Evolutionary conservation across 2,888 invertebrate genomes (phyloP).

Genomic region (Cactoblastis cactorum): DNA sequence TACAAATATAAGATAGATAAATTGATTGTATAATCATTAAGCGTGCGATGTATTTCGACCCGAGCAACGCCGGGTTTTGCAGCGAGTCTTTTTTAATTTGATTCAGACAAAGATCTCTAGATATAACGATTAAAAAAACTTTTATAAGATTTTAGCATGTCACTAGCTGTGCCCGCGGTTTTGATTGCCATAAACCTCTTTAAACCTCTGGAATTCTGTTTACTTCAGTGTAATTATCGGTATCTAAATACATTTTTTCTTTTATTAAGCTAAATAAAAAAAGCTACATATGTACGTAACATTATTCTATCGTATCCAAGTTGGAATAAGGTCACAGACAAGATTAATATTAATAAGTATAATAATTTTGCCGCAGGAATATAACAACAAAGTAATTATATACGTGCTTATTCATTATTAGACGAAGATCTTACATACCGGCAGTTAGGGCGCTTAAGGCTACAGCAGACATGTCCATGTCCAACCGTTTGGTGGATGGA

Average conservation of each 20-base stretch:
- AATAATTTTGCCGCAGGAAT: constrained; percentile 2
- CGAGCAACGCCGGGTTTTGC: no score
- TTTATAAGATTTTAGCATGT: no score
- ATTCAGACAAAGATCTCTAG: no score
- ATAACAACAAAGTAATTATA: constrained; percentile 19
- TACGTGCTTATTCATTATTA: constrained; percentile 6
- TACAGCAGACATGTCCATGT: neutral
- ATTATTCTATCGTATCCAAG: neutral
- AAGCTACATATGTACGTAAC: neutral
- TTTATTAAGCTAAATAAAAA: neutral
- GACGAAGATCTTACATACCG: constrained; percentile 9
- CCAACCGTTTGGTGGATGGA: no score
- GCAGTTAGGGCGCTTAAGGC: neutral
- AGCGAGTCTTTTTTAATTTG: no score
- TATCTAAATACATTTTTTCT: neutral
- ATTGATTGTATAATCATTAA: no score
- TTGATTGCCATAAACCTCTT: no score
- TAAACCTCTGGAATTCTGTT: no score
- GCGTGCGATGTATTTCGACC: no score
- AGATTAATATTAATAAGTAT: constrained; percentile 5
- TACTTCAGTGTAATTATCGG: neutral
- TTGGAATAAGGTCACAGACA: neutral
- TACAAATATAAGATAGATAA: no score
- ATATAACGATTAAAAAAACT: no score
- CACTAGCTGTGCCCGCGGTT: no score